phyloP scores from a whole-genome alignment of 2,797 vertebrate species.

The Pagetopsis macropterus region DNA sequence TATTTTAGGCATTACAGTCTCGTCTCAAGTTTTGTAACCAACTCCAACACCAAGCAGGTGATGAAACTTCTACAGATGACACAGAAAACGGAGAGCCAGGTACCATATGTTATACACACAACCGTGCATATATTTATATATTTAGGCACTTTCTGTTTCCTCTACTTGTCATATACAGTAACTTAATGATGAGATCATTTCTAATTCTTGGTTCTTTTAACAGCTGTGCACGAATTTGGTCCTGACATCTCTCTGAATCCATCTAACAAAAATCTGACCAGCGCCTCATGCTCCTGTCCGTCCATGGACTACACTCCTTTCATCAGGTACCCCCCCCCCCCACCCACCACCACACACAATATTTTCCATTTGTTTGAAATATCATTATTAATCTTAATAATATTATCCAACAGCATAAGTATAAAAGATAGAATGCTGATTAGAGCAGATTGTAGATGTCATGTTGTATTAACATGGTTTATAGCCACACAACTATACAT shows the following conservation, averaged over 20 bases:
- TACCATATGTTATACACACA: conserved; percentile 29
- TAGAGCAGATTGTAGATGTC: background rate
- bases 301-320: conserved; percentile 67
- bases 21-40: conserved; percentile 83
- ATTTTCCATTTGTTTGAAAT: background rate
- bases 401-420: background rate
- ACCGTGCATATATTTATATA: background rate
- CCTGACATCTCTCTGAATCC: conserved; percentile 22
- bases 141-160: conserved; percentile 1
- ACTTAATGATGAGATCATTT: background rate
- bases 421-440: background rate
- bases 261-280: conserved; percentile 21
- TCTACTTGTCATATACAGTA: background rate
- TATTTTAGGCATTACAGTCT: conserved; percentile 85
- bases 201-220: conserved; percentile 19
- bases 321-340: conserved; percentile 62
- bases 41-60: conserved; percentile 45
- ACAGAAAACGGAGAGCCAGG: conserved; percentile 58
- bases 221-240: conserved; percentile 42
- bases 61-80: conserved; percentile 11
- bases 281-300: background rate
- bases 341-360: background rate
- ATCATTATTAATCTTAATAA: background rate
- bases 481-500: background rate
- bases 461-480: background rate